Percentiles rank a stretch among this genome's conserved stretches.
phyloP scores from a whole-genome alignment of 2,888 invertebrate genomes.

The Anoncus sp. region DNA sequence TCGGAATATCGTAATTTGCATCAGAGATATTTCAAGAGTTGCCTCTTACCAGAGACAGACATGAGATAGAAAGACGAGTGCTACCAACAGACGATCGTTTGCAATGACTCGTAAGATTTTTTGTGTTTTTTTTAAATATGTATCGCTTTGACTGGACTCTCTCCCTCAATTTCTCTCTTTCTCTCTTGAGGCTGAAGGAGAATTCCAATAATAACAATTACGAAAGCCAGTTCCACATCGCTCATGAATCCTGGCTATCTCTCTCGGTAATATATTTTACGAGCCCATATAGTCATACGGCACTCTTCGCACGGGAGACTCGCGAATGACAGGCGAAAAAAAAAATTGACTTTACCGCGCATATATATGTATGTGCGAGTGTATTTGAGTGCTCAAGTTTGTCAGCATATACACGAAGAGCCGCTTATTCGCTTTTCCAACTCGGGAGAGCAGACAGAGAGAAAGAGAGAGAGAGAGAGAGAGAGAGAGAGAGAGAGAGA shows the following conservation, averaged over 20 bases:
- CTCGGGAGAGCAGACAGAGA: too few relatives aligned
- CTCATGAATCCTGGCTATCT: too few relatives aligned
- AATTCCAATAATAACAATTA: conserved; percentile 58
- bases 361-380: conserved; percentile 11
- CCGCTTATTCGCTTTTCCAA: conserved; percentile 44
- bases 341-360: conserved; percentile 28
- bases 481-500: too few relatives aligned
- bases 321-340: conserved; percentile 49
- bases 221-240: conserved; percentile 43
- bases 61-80: too few relatives aligned
- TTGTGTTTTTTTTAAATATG: too few relatives aligned
- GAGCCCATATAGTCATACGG: conserved; percentile 62
- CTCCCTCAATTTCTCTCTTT: too few relatives aligned
- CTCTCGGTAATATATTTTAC: conserved; percentile 52
- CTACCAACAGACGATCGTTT: conserved; percentile 27
- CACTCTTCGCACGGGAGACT: conserved; percentile 2
- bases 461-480: too few relatives aligned
- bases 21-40: conserved; percentile 3
- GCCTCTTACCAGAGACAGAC: too few relatives aligned
- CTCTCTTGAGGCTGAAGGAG: conserved; percentile 12
- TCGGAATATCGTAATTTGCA: conserved; percentile 33
- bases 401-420: background rate
- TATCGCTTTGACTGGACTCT: too few relatives aligned
- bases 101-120: conserved; percentile 38
- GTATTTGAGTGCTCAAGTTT: conserved; percentile 22